Conservation (phyloP, 2,888 invertebrate species). For the Nipponacmea schrenckii region DNA sequence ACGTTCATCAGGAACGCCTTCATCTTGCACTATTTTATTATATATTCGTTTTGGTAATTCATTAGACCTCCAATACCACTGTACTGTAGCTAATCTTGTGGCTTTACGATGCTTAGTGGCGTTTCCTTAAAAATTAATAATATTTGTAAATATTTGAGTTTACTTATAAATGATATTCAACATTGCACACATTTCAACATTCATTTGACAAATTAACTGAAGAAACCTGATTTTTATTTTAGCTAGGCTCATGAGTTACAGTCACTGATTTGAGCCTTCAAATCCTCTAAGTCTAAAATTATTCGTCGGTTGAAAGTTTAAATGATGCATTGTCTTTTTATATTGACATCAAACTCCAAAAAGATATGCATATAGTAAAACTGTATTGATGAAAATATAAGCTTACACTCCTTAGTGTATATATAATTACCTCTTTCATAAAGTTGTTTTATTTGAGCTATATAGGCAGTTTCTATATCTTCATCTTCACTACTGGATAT, state of each 20-base stretch:
- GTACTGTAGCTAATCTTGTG: constrained; percentile 41
- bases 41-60: constrained; percentile 36
- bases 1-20: constrained; percentile 24
- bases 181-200: too few relatives aligned
- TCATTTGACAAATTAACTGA: too few relatives aligned
- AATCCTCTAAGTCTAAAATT: too few relatives aligned
- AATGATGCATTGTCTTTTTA: too few relatives aligned
- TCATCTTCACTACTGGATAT: constrained; percentile 47
- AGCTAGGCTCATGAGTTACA: too few relatives aligned
- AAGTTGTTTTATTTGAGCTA: constrained; percentile 52
- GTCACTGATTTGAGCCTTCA: too few relatives aligned
- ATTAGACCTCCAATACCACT: constrained; percentile 51
- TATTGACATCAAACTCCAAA: too few relatives aligned
- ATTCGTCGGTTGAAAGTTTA: too few relatives aligned
- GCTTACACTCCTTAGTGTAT: too few relatives aligned
- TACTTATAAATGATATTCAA: not conserved
- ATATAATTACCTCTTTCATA: constrained; percentile 49
- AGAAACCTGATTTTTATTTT: too few relatives aligned
- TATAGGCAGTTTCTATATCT: constrained; percentile 40
- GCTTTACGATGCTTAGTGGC: constrained; percentile 22
- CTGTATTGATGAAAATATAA: too few relatives aligned
- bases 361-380: too few relatives aligned
- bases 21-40: constrained; percentile 20
- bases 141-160: not conserved
- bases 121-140: constrained; percentile 25